A percentile compares a stretch with the other conserved stretches of the same genome.
These are phyloP conservation scores for Trisateles emortualis DNA, from an alignment of 2,888 invertebrate species.

Conservation along the genomic window DNA sequence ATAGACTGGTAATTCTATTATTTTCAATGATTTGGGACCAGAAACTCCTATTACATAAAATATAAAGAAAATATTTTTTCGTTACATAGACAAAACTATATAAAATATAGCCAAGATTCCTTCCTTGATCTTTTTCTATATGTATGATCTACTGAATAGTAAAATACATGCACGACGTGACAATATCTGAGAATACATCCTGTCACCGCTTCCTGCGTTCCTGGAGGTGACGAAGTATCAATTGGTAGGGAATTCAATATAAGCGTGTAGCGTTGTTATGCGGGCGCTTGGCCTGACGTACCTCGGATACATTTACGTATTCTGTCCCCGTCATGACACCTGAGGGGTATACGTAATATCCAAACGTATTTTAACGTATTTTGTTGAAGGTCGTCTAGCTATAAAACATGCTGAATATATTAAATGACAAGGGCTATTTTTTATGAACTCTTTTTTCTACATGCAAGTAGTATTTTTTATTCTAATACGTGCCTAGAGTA, in stretches of 20 bases:
- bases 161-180: constrained; percentile 47
- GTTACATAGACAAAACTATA: neutral
- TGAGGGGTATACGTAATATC: constrained; percentile 61
- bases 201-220: constrained; percentile 70
- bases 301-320: constrained; percentile 61
- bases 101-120: neutral
- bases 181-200: constrained; percentile 65
- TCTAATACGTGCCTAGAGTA: neutral
- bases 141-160: constrained; percentile 12
- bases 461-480: neutral
- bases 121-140: constrained; percentile 3
- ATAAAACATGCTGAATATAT: constrained; percentile 8
- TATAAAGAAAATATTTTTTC: neutral
- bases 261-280: constrained; percentile 56
- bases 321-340: constrained; percentile 63
- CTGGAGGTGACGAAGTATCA: constrained; percentile 73
- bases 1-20: no score
- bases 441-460: neutral
- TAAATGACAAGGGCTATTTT: constrained; percentile 7
- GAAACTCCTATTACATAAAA: no score
- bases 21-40: neutral
- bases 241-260: constrained; percentile 80
- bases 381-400: constrained; percentile 41
- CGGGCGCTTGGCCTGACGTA: constrained; percentile 52
- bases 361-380: constrained; percentile 63